Base-by-base conservation (phyloP, 2,888 invertebrate species). In the Drosophila setosimentum region DNA sequence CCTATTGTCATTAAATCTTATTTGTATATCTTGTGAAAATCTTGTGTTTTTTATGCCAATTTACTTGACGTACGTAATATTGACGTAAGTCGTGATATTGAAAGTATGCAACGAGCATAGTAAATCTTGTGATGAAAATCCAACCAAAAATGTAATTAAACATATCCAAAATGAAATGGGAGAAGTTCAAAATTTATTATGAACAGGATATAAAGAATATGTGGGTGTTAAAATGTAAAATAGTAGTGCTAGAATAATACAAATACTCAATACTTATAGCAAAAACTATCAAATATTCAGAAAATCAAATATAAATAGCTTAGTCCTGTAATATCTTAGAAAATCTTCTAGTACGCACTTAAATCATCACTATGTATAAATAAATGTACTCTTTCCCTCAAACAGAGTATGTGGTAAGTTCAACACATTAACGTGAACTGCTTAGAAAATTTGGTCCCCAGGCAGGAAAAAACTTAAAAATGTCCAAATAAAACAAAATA, bases 381-480 rank as follows among this genome's bases (percentile, higher is more conserved):
- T 27, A 2, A 24, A 30, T 6, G 42, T 48, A 61, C 50, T 48
- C 64, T 59, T 58, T 59, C 18, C 27, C 30, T 58, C 50, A 24
- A 48, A 24, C 16, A 33, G 55, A 33, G 30, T 21, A 63, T 27
- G 13, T 30, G 50, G 50, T 27, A 37, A 27, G n/a, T 35, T 51
- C 10, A 45, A 51, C 35, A 29, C 33, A 63, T 60, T 60, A 77
- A 68, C 54, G 60, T 73, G 42, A 64, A 70, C 57, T 70, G 69
- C 63, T 61, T 70, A 45, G 59, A 58, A 78, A 66, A 66, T 59
- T 64, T 77, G 53, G 74, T 45, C 59, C 50, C 27, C 24, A 61
- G 74, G 77, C 67, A 72, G 48, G 33, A 57, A 78, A 71, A 68
- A 78, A 71, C 78, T 78, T 68, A 48, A 75, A 53, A 68, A 75